Percentiles rank a stretch among this genome's conserved stretches.
phyloP scores from a whole-genome alignment of 2,113 vertebrate species.

The Equus quagga region DNA sequence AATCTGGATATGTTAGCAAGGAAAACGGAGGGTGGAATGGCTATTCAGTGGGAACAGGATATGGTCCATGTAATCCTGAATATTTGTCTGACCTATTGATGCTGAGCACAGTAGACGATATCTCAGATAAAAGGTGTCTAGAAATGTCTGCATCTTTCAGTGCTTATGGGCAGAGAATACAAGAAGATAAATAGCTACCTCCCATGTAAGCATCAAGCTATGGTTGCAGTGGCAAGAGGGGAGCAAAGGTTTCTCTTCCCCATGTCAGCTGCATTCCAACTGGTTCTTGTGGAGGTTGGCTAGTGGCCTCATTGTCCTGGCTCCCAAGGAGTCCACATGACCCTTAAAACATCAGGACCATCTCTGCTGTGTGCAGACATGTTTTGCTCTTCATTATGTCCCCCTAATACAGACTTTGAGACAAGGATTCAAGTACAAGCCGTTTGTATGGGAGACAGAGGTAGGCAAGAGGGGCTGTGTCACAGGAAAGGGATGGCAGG shows the following conservation, averaged over 20 bases:
- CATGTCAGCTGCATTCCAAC: neutral
- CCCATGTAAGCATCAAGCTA: neutral
- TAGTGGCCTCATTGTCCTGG: neutral
- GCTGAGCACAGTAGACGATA: neutral
- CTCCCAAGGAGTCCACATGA: neutral
- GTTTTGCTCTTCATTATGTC: neutral
- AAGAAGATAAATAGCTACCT: neutral
- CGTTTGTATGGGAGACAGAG: neutral
- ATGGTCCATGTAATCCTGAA: neutral
- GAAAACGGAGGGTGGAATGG: neutral
- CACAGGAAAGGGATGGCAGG: neutral
- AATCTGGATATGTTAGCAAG: neutral
- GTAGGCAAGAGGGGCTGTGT: neutral
- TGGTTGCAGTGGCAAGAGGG: neutral
- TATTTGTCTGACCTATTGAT: neutral
- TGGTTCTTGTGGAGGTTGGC: neutral
- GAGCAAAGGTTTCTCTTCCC: neutral
- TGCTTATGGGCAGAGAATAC: neutral
- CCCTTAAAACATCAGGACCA: neutral
- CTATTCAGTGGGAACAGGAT: neutral
- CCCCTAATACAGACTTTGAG: neutral
- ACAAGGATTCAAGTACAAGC: neutral
- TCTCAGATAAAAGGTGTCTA: neutral
- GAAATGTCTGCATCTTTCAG: neutral
- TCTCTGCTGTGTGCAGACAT: neutral